These are phyloP conservation scores for Acipenser oxyrinchus DNA, from an alignment of 2,797 vertebrate genomes.

Conservation along the genomic window DNA sequence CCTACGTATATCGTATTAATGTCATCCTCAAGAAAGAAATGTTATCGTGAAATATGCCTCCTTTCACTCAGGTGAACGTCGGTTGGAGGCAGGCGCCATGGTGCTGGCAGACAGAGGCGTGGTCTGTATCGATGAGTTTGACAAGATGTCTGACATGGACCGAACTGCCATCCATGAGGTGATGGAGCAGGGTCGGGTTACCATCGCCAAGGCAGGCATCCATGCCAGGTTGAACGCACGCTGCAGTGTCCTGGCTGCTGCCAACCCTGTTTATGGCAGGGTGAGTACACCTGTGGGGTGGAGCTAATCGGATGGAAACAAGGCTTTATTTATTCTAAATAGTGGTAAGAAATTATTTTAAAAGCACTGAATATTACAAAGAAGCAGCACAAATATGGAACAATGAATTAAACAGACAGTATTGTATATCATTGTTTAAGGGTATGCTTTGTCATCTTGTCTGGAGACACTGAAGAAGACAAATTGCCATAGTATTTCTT, in stretches of 20 bases:
- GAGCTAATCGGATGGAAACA: too few species aligned
- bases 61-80: conserved; percentile 69
- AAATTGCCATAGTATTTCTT: too few species aligned
- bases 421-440: too few species aligned
- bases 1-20: too few species aligned
- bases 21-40: too few species aligned
- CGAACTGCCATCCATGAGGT: conserved; percentile 97
- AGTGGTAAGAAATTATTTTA: too few species aligned
- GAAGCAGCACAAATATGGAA: too few species aligned
- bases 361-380: too few species aligned
- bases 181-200: conserved; percentile 96
- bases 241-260: conserved; percentile 89
- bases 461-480: too few species aligned
- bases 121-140: conserved; percentile 95
- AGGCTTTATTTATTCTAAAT: too few species aligned
- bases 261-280: conserved; percentile 90
- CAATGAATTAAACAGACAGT: too few species aligned
- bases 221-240: conserved; percentile 94
- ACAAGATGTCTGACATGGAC: conserved; percentile 97
- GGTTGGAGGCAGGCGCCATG: conserved; percentile 92
- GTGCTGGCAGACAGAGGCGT: conserved; percentile 88
- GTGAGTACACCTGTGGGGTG: conserved; percentile 46
- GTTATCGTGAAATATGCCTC: background rate
- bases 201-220: conserved; percentile 94
- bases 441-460: too few species aligned